These are phyloP conservation scores for Temnothorax unifasciatus DNA, from an alignment of 2,888 invertebrate genomes.

Conservation along the genomic window DNA sequence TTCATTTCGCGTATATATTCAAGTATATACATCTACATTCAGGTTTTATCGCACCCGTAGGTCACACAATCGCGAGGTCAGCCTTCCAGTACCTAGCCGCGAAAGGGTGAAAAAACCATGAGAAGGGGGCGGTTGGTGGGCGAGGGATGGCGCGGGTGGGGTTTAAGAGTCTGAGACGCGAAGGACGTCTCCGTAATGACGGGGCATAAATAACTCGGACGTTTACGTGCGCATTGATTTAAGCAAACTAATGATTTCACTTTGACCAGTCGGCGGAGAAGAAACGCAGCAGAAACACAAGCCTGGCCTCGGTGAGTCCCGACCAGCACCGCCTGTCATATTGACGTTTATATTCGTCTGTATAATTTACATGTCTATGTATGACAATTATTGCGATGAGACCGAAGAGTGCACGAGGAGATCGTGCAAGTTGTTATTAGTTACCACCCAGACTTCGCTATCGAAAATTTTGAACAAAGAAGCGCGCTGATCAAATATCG, in stretches of 20 bases:
- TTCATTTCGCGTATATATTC: not conserved
- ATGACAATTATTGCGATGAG: constrained; percentile 82
- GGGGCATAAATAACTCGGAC: constrained; percentile 86
- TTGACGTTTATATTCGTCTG: constrained; percentile 85
- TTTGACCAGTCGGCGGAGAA: constrained; percentile 83
- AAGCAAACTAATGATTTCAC: constrained; percentile 87
- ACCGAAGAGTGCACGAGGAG: constrained; percentile 42
- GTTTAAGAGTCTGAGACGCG: constrained; percentile 75
- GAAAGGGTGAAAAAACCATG: constrained; percentile 65
- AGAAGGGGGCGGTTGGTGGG: constrained; percentile 51
- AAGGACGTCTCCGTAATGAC: constrained; percentile 85
- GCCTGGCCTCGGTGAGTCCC: constrained; percentile 52
- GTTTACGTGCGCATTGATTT: constrained; percentile 86
- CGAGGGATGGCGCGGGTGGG: constrained; percentile 58
- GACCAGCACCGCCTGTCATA: constrained; percentile 81
- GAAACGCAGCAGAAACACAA: constrained; percentile 59
- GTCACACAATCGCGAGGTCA: constrained; percentile 36
- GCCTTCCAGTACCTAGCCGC: constrained; percentile 46
- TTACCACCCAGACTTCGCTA: constrained; percentile 59
- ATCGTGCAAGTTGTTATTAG: constrained; percentile 68
- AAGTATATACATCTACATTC: not conserved
- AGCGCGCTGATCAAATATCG: not conserved
- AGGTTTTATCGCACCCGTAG: not conserved
- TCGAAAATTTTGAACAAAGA: constrained; percentile 57
- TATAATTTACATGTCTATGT: constrained; percentile 85